Conservation (phyloP, 92 coral and sea anemone genomes). For the Zoanthus gigantus region DNA sequence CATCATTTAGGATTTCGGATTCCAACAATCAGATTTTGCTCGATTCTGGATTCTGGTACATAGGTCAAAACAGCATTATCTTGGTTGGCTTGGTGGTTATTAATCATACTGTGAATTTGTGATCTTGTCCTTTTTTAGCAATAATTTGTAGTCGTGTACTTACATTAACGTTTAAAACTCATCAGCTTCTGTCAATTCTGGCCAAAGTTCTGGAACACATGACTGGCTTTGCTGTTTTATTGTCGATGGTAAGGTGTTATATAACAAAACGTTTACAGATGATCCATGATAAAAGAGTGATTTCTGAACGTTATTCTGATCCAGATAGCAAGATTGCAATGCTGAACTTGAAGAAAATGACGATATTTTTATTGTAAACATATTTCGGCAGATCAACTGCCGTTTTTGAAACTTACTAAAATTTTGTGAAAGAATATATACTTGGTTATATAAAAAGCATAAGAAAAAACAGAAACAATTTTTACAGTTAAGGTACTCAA, state of each 20-base stretch:
- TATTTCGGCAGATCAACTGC: neutral
- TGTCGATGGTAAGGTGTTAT: slow-evolving; percentile 81
- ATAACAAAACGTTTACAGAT: neutral
- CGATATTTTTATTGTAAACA: neutral
- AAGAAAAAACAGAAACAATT: too few species aligned
- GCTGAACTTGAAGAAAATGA: neutral
- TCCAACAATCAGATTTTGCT: too few species aligned
- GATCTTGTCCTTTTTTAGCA: too few species aligned
- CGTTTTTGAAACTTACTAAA: too few species aligned
- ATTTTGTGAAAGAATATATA: too few species aligned
- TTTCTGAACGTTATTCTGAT: neutral
- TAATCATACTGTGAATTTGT: too few species aligned
- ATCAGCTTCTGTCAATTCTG: slow-evolving; percentile 82
- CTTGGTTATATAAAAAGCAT: too few species aligned
- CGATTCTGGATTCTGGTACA: too few species aligned
- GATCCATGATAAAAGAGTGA: neutral
- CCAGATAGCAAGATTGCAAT: neutral
- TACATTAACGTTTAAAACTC: neutral
- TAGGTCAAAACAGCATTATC: slow-evolving; percentile 32
- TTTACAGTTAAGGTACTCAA: too few species aligned
- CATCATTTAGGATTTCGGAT: too few species aligned
- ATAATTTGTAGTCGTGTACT: neutral
- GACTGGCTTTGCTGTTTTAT: slow-evolving; percentile 84
- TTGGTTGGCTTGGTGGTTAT: too few species aligned
- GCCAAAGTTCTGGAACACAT: slow-evolving; percentile 84